These are phyloP conservation scores for Noturus placidus DNA, from an alignment of 2,113 vertebrate genomes.

Conservation along the genomic window DNA sequence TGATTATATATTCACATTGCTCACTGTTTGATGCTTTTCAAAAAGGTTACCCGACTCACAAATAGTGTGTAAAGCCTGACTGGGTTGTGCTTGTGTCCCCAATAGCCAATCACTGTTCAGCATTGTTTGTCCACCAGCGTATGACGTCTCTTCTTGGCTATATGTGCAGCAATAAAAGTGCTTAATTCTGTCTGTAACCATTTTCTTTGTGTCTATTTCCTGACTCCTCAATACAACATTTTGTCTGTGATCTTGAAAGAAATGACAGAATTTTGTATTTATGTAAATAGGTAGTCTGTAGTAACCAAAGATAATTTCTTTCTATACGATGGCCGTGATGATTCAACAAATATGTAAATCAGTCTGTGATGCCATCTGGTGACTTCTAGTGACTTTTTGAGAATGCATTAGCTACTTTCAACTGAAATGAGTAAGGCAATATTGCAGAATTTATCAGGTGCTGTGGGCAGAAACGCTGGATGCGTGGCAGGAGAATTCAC, in stretches of 20 bases:
- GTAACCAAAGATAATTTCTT: background rate
- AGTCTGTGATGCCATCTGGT: background rate
- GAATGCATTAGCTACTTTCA: background rate
- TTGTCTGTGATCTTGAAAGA: no score
- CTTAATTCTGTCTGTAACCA: background rate
- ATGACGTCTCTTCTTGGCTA: background rate
- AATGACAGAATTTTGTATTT: no score
- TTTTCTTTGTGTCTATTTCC: background rate
- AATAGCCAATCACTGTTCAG: background rate
- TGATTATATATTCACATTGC: background rate
- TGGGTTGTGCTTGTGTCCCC: background rate
- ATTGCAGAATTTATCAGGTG: background rate
- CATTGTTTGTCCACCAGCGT: background rate
- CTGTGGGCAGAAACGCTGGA: background rate
- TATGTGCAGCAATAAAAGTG: background rate
- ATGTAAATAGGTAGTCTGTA: background rate
- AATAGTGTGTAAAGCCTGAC: background rate
- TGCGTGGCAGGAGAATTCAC: background rate
- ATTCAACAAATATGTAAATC: background rate
- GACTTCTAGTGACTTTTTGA: background rate
- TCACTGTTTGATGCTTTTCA: background rate
- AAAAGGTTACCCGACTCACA: background rate
- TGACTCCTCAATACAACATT: background rate
- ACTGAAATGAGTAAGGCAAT: background rate
- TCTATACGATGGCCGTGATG: background rate